phyloP scores from a whole-genome alignment of 2,113 vertebrate species.

The Melanotaenia duboulayi region DNA sequence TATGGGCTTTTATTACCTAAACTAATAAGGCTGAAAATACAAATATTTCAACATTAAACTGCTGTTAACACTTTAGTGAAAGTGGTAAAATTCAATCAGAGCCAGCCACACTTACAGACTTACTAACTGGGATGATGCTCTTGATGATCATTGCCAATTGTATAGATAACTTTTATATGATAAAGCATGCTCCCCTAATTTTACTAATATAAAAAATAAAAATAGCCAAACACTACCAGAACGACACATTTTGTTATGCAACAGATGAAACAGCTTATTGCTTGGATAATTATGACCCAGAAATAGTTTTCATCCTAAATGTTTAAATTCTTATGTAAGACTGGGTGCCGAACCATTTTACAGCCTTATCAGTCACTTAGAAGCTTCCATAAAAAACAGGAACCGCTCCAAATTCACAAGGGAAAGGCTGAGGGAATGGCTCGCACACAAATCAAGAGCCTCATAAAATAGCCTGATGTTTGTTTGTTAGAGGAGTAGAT shows the following conservation, averaged over 20 bases:
- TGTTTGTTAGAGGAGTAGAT: conserved; percentile 24
- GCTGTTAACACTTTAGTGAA: conserved; percentile 3
- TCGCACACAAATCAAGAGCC: conserved; percentile 54
- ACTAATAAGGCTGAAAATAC: not conserved
- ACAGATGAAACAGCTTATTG: not conserved
- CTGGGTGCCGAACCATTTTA: conserved; percentile 29
- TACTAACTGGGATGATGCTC: not conserved
- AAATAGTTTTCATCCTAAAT: conserved; percentile 45
- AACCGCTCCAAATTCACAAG: conserved; percentile 46
- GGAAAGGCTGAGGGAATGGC: conserved; percentile 15
- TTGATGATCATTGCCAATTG: not conserved
- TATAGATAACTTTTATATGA: not conserved
- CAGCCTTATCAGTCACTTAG: conserved; percentile 48
- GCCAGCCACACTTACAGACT: not conserved
- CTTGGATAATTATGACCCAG: conserved; percentile 33
- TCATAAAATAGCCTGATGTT: conserved; percentile 49
- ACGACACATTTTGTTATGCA: conserved; percentile 16
- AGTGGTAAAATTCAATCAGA: not conserved
- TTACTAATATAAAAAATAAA: not conserved
- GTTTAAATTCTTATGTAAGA: conserved; percentile 48
- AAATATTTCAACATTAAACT: not conserved
- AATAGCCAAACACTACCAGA: not conserved
- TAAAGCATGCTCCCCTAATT: not conserved
- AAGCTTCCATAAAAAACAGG: conserved; percentile 50
- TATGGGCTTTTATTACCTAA: not conserved